Conservation (phyloP, 2,113 vertebrate species). For the Gopherus evgoodei region DNA sequence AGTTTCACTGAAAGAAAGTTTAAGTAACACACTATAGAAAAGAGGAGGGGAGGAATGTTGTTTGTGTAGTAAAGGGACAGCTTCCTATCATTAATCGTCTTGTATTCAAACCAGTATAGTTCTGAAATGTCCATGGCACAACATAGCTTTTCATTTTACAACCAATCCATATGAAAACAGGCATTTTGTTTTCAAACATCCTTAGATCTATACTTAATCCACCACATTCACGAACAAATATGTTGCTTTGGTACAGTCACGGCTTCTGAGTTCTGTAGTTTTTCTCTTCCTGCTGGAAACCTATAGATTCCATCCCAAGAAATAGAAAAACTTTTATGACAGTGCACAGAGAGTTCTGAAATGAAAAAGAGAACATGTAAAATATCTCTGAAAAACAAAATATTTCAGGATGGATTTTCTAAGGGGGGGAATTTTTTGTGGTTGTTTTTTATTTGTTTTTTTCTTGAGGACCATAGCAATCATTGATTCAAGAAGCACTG, state of each 20-base stretch:
- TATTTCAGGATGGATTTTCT: not conserved
- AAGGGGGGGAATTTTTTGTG: not conserved
- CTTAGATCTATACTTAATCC: not conserved
- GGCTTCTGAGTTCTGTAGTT: not conserved
- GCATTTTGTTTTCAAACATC: not conserved
- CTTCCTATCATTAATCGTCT: not conserved
- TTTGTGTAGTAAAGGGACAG: not conserved
- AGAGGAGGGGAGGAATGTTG: accelerated
- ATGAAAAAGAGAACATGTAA: not conserved
- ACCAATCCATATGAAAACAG: not conserved
- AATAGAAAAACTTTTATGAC: not conserved
- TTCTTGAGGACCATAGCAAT: not conserved
- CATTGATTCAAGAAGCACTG: not conserved
- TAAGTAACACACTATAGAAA: not conserved
- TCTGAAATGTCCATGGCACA: not conserved
- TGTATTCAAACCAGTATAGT: not conserved
- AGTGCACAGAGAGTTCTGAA: not conserved
- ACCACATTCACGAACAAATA: not conserved
- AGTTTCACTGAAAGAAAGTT: not conserved
- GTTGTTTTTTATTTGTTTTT: not conserved
- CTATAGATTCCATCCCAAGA: not conserved
- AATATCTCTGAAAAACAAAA: not conserved
- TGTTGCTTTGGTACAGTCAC: not conserved
- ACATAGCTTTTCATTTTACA: not conserved
- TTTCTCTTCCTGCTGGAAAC: not conserved